phyloP scores from a whole-genome alignment of 2,888 invertebrate genomes.

The Heliothis peltigera region DNA sequence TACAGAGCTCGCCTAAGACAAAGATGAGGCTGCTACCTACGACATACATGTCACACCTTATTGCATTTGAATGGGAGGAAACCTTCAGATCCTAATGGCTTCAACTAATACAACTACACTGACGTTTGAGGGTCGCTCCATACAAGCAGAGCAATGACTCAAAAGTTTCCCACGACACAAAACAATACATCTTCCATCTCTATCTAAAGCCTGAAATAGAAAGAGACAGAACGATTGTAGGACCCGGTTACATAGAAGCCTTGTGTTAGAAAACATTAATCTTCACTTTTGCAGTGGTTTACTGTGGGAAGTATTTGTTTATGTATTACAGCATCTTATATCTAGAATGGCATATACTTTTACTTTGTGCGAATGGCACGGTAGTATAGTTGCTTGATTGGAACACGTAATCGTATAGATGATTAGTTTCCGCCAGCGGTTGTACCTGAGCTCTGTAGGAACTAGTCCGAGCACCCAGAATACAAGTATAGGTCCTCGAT shows the following conservation, averaged over 20 bases:
- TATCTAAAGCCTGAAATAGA: constrained; percentile 46
- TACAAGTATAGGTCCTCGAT: too few species aligned
- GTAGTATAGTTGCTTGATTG: constrained; percentile 3
- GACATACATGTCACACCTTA: constrained; percentile 2
- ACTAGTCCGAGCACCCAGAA: too few species aligned
- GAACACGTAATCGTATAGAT: background rate
- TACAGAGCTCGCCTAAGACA: too few species aligned
- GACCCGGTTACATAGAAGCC: constrained; percentile 37
- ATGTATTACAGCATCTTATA: constrained; percentile 31
- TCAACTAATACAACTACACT: constrained; percentile 12
- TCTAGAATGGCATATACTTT: constrained; percentile 36
- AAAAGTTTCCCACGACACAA: constrained; percentile 75
- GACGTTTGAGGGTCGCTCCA: constrained; percentile 49
- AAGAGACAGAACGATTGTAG: constrained; percentile 51
- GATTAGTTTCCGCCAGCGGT: too few species aligned
- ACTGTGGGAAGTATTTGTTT: constrained; percentile 42
- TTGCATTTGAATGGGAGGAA: constrained; percentile 44
- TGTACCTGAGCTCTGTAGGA: too few species aligned
- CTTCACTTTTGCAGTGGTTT: constrained; percentile 43
- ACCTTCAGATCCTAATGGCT: constrained; percentile 29
- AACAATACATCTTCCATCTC: constrained; percentile 70
- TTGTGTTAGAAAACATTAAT: constrained; percentile 48
- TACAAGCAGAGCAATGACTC: constrained; percentile 72
- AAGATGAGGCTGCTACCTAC: too few species aligned
- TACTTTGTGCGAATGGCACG: constrained; percentile 26